These are phyloP conservation scores for Drosophila repletoides DNA, from an alignment of 1,140 invertebrate genomes.

Conservation along the genomic window DNA sequence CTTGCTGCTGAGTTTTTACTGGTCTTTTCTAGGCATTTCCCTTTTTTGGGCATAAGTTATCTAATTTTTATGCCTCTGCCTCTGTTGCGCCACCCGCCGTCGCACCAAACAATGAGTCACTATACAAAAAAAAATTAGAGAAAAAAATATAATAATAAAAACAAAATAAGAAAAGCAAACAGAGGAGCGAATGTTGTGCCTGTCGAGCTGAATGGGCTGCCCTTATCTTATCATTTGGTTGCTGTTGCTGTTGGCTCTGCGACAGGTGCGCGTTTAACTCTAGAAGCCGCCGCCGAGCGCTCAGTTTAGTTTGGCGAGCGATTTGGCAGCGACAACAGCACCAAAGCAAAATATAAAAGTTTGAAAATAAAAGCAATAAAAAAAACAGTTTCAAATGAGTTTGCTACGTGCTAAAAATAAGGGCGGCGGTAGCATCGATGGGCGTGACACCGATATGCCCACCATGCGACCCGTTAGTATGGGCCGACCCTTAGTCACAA, in stretches of 20 bases:
- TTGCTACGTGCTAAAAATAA: slow-evolving; percentile 55
- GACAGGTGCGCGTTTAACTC: slow-evolving; percentile 13
- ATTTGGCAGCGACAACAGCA: slow-evolving; percentile 22
- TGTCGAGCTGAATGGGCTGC: slow-evolving; percentile 3
- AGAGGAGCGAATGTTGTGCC: too few relatives aligned
- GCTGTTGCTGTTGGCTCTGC: too few relatives aligned
- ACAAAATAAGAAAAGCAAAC: too few relatives aligned
- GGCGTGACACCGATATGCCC: slow-evolving; percentile 44
- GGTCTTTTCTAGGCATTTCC: too few relatives aligned
- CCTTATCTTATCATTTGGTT: slow-evolving; percentile 48
- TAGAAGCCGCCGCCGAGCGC: background rate
- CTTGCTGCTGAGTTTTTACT: too few relatives aligned
- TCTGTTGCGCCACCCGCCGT: too few relatives aligned
- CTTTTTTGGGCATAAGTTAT: too few relatives aligned
- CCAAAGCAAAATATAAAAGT: background rate
- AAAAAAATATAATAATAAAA: too few relatives aligned
- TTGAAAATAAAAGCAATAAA: background rate
- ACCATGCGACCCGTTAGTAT: slow-evolving; percentile 69
- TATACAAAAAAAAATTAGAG: background rate
- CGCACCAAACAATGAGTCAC: slow-evolving; percentile 30
- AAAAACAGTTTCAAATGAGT: slow-evolving; percentile 42
- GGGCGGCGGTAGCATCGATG: slow-evolving; percentile 8
- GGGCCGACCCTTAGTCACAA: slow-evolving; percentile 55
- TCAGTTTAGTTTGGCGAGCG: slow-evolving; percentile 28
- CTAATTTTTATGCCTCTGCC: too few relatives aligned